Evolutionary conservation across 2,797 vertebrate genomes (phyloP).

Genomic region (Oceanodroma leucorhoa): DNA sequence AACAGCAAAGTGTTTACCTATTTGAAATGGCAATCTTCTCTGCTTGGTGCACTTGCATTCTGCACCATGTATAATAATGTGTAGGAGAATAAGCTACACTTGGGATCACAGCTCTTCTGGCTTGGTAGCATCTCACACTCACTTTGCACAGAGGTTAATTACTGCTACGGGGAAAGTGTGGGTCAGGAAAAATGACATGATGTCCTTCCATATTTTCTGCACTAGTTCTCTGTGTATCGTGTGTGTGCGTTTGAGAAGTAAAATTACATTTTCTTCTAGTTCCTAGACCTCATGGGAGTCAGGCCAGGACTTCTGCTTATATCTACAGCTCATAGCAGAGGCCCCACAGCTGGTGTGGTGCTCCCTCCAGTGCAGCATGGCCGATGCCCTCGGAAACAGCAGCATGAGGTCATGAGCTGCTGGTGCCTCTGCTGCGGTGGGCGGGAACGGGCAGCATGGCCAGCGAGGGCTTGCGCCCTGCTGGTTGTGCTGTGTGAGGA

Average conservation of each 20-base stretch:
- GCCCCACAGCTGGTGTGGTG: background rate
- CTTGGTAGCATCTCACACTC: background rate
- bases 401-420: background rate
- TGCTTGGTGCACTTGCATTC: background rate
- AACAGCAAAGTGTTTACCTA: background rate
- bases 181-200: background rate
- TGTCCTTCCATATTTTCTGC: background rate
- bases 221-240: background rate
- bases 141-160: background rate
- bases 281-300: background rate
- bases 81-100: background rate
- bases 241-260: background rate
- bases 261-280: background rate
- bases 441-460: accelerated
- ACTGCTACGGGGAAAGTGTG: background rate
- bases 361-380: background rate
- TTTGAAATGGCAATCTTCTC: background rate
- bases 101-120: background rate
- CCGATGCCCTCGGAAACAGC: accelerated
- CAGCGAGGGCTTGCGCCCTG: background rate
- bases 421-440: accelerated
- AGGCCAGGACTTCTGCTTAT: background rate
- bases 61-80: background rate
- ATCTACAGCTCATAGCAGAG: background rate
- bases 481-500: background rate